Evolutionary conservation across 2,888 invertebrate species (phyloP).

Genomic region (Eupithecia inturbata): DNA sequence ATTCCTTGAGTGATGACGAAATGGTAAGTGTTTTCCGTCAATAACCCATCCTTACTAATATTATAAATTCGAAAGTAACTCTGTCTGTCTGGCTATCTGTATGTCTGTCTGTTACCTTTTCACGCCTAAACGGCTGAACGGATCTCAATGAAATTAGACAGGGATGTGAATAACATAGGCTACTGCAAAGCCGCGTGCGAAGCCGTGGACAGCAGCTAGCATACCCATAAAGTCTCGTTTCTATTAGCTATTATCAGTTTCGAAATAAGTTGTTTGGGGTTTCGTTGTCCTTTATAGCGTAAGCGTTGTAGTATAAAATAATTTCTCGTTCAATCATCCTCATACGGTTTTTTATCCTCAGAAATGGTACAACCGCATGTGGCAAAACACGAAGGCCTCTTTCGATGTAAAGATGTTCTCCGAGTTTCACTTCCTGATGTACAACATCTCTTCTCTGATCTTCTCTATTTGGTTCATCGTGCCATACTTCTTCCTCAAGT

Average conservation of each 20-base stretch:
- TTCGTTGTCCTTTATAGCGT: neutral
- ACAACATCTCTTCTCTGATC: constrained; percentile 93
- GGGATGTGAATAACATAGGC: no score
- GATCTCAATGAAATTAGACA: no score
- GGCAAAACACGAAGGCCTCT: constrained; percentile 87
- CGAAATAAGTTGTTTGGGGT: neutral
- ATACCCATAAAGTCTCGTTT: neutral
- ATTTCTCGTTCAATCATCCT: neutral
- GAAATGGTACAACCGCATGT: constrained; percentile 89
- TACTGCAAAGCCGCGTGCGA: no score
- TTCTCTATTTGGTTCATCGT: constrained; percentile 97
- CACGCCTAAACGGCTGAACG: no score
- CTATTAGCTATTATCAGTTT: neutral
- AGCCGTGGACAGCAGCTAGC: no score
- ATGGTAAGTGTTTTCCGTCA: constrained; percentile 81
- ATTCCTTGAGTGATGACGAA: constrained; percentile 84
- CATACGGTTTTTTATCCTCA: constrained; percentile 57
- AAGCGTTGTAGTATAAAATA: neutral
- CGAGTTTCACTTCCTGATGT: constrained; percentile 91
- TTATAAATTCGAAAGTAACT: no score
- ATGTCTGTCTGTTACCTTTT: no score
- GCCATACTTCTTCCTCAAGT: constrained; percentile 93
- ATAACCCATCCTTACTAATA: no score
- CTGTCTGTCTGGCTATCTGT: no score
- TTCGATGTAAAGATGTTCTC: constrained; percentile 92